These are phyloP conservation scores for Zygaena filipendulae DNA, from an alignment of 2,888 invertebrate genomes.

Conservation along the genomic window DNA sequence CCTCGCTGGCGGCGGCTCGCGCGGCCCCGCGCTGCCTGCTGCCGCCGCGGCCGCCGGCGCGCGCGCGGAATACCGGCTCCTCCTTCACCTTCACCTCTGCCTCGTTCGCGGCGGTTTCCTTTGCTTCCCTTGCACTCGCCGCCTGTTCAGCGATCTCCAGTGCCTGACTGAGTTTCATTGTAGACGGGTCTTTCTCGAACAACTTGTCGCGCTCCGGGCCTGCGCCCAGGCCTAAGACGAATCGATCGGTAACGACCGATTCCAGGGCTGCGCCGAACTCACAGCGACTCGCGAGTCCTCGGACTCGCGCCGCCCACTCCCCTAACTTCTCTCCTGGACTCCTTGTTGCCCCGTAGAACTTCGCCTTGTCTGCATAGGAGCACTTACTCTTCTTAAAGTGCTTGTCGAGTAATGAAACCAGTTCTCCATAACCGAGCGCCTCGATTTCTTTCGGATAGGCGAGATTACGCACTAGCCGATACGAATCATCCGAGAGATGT, in stretches of 20 bases:
- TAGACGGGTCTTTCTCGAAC: slow-evolving; percentile 7
- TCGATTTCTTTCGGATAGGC: slow-evolving; percentile 13
- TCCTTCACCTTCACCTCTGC: slow-evolving; percentile 6
- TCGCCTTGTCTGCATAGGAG: slow-evolving; percentile 13
- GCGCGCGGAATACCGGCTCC: slow-evolving; percentile 1
- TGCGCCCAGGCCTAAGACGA: slow-evolving; percentile 10
- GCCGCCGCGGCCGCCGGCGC: background rate
- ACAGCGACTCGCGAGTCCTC: slow-evolving; percentile 13
- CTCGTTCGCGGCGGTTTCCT: background rate
- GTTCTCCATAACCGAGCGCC: slow-evolving; percentile 5
- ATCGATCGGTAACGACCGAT: slow-evolving; percentile 5
- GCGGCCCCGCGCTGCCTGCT: background rate
- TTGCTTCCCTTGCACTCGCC: slow-evolving; percentile 6
- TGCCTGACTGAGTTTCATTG: slow-evolving; percentile 7
- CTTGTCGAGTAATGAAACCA: slow-evolving; percentile 11
- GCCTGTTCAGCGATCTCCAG: slow-evolving; percentile 15
- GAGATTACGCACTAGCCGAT: slow-evolving; percentile 10
- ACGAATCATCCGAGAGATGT: slow-evolving; percentile 12
- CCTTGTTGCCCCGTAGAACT: slow-evolving; percentile 10
- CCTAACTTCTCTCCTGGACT: slow-evolving; percentile 10
- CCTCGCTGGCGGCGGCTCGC: background rate
- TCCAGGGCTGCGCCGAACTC: slow-evolving; percentile 11
- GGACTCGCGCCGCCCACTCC: slow-evolving; percentile 14
- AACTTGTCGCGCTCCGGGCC: slow-evolving; percentile 9
- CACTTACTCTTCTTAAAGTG: slow-evolving; percentile 14